Evolutionary conservation across 1,140 invertebrate genomes (phyloP).

Genomic region (Theocolax elegans): DNA sequence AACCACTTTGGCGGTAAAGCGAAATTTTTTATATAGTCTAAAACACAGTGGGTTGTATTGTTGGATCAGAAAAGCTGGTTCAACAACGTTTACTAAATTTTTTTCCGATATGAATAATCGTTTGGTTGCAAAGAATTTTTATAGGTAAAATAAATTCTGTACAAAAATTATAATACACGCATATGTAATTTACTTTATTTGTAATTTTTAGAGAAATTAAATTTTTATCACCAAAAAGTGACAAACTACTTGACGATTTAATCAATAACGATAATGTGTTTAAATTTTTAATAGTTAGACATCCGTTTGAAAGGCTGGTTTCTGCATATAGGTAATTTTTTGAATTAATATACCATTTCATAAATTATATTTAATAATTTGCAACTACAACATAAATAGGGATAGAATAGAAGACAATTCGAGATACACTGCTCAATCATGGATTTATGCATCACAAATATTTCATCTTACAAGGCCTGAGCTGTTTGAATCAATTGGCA

Average conservation of each 20-base stretch:
- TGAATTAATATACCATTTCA: slow-evolving; percentile 15
- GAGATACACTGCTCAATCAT: slow-evolving; percentile 61
- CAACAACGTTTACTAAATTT: slow-evolving; percentile 63
- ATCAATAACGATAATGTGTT: slow-evolving; percentile 50
- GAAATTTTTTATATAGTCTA: slow-evolving; percentile 59
- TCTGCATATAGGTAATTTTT: slow-evolving; percentile 65
- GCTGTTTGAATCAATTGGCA: slow-evolving; percentile 55
- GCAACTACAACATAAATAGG: slow-evolving; percentile 43
- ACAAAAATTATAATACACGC: neutral
- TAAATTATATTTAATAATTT: slow-evolving; percentile 7
- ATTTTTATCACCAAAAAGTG: slow-evolving; percentile 49
- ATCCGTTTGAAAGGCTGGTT: slow-evolving; percentile 68
- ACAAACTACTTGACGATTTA: slow-evolving; percentile 46
- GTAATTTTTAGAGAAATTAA: slow-evolving; percentile 56
- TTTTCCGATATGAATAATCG: slow-evolving; percentile 57
- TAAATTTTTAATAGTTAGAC: slow-evolving; percentile 66
- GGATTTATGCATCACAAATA: slow-evolving; percentile 61
- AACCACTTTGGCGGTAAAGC: slow-evolving; percentile 49
- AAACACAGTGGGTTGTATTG: slow-evolving; percentile 59
- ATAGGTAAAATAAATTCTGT: slow-evolving; percentile 50
- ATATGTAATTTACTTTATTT: slow-evolving; percentile 14
- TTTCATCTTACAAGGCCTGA: slow-evolving; percentile 60
- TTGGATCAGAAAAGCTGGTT: slow-evolving; percentile 65
- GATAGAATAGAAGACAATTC: slow-evolving; percentile 66
- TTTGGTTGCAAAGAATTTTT: slow-evolving; percentile 48